These are phyloP conservation scores for Drosophila elegans DNA, from an alignment of 1,140 invertebrate species.

Conservation along the genomic window DNA sequence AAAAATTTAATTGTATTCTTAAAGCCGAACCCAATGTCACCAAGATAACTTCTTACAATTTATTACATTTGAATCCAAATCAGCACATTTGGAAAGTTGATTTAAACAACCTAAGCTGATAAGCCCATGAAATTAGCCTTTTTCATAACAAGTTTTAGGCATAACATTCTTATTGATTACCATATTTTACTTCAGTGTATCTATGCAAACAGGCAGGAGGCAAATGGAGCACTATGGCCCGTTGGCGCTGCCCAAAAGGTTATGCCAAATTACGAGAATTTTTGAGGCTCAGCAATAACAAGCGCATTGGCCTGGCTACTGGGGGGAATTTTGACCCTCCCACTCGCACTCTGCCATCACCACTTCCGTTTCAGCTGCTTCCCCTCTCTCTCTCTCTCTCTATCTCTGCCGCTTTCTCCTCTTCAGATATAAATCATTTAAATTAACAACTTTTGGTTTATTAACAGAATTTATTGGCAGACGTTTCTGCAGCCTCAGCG, in stretches of 20 bases:
- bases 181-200: not conserved
- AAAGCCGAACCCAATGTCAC: no score
- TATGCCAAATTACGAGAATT: constrained; percentile 81
- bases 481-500: constrained; percentile 76
- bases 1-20: no score
- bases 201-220: constrained; percentile 46
- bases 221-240: constrained; percentile 12
- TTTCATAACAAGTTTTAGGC: no score
- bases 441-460: constrained; percentile 85
- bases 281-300: constrained; percentile 78
- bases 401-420: constrained; percentile 2
- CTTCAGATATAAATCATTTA: constrained; percentile 83
- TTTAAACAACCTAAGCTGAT: no score
- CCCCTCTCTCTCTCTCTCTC: not conserved
- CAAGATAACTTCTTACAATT: no score
- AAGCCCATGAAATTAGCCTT: no score
- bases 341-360: not conserved
- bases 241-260: constrained; percentile 45
- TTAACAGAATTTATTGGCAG: constrained; percentile 84
- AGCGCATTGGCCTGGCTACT: constrained; percentile 31
- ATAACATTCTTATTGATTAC: no score
- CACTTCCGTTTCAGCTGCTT: constrained; percentile 16
- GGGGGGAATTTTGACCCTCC: constrained; percentile 18
- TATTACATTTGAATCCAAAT: no score
- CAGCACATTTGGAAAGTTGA: no score